These are phyloP conservation scores for Cataglyphis hispanica DNA, from an alignment of 1,140 invertebrate genomes.

Conservation along the genomic window DNA sequence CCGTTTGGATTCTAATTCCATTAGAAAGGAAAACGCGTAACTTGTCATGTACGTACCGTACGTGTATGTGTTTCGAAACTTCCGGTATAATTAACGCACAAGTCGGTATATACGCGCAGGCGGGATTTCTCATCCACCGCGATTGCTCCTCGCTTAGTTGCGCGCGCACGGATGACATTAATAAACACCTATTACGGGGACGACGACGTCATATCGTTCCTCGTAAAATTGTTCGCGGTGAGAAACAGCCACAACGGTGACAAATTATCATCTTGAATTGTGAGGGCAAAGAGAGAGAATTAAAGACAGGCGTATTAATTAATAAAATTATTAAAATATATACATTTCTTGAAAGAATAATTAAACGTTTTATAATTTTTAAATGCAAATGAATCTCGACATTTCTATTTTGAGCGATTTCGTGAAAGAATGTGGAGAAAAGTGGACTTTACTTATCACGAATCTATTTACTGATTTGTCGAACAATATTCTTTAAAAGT, in stretches of 20 bases:
- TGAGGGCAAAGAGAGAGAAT: neutral
- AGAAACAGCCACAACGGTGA: constrained; percentile 11
- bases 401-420: constrained; percentile 7
- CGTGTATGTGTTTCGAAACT: constrained; percentile 44
- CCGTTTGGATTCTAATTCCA: constrained; percentile 46
- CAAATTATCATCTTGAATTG: constrained; percentile 48
- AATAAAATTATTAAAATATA: constrained; percentile 38
- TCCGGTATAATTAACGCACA: constrained; percentile 59
- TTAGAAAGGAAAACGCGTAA: constrained; percentile 63
- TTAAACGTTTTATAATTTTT: constrained; percentile 13
- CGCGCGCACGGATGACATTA: constrained; percentile 45
- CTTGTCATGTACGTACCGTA: constrained; percentile 8
- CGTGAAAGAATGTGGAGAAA: neutral
- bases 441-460: neutral
- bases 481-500: neutral
- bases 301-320: constrained; percentile 24
- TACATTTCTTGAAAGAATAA: constrained; percentile 6
- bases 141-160: constrained; percentile 17
- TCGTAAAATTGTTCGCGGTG: constrained; percentile 49
- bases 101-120: constrained; percentile 19
- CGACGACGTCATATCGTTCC: constrained; percentile 42
- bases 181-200: constrained; percentile 53
- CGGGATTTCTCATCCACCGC: constrained; percentile 54
- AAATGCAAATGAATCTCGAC: neutral
- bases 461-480: constrained; percentile 22